Percentiles rank a stretch among this genome's conserved stretches.
phyloP scores from a whole-genome alignment of 2,888 invertebrate genomes.

The Lepidochrysops patricia region DNA sequence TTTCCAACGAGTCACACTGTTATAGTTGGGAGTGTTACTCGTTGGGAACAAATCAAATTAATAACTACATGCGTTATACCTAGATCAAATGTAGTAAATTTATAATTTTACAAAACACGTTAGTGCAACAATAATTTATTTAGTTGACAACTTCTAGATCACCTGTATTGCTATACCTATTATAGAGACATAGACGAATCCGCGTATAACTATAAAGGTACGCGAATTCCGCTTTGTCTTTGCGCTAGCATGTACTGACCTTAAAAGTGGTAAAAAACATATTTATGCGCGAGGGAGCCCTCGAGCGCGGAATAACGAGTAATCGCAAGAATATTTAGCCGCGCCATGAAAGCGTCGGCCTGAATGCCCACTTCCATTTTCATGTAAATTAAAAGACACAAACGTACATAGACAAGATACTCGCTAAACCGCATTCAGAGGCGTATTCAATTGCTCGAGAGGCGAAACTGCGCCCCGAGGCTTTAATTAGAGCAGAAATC shows the following conservation, averaged over 20 bases:
- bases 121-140: too few relatives aligned
- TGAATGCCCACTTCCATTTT: conserved; percentile 62
- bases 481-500: conserved; percentile 72
- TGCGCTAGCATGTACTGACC: background rate
- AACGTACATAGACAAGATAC: conserved; percentile 57
- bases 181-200: too few relatives aligned
- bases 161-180: too few relatives aligned
- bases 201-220: too few relatives aligned
- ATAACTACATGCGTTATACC: too few relatives aligned
- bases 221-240: too few relatives aligned
- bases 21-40: too few relatives aligned
- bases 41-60: too few relatives aligned
- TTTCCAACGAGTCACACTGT: too few relatives aligned
- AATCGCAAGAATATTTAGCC: conserved; percentile 51
- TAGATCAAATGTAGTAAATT: too few relatives aligned
- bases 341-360: conserved; percentile 16
- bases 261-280: conserved; percentile 34
- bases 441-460: conserved; percentile 63
- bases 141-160: too few relatives aligned
- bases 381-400: conserved; percentile 72
- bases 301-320: conserved; percentile 48
- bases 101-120: too few relatives aligned
- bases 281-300: conserved; percentile 50
- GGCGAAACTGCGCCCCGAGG: conserved; percentile 68
- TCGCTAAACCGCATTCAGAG: conserved; percentile 65